phyloP scores from a whole-genome alignment of 1,140 invertebrate species.

The Tyrophagus putrescentiae region DNA sequence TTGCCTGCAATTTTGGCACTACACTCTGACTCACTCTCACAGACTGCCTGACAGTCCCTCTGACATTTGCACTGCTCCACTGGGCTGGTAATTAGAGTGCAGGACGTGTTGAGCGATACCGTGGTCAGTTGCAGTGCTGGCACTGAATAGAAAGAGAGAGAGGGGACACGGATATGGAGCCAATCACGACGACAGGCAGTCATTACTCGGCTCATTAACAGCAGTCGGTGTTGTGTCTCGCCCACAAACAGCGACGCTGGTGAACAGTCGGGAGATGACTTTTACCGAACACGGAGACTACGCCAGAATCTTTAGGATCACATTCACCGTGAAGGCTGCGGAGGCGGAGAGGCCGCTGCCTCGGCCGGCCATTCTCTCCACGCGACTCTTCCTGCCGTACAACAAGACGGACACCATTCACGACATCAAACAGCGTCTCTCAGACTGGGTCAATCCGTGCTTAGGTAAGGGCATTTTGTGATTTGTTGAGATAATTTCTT shows the following conservation, averaged over 20 bases:
- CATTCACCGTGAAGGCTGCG: too few species aligned
- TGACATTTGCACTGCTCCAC: too few species aligned
- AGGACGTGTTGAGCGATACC: too few species aligned
- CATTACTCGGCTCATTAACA: neutral
- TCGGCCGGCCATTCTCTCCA: neutral
- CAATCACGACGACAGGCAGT: neutral
- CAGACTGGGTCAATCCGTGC: slow-evolving; percentile 17
- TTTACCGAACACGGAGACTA: slow-evolving; percentile 28
- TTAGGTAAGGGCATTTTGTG: slow-evolving; percentile 12
- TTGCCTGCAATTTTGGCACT: too few species aligned
- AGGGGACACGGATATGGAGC: too few species aligned
- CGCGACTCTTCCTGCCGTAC: slow-evolving; percentile 16
- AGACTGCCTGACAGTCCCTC: too few species aligned
- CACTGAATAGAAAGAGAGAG: too few species aligned
- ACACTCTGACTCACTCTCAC: too few species aligned
- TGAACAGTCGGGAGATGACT: slow-evolving; percentile 25
- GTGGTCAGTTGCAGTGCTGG: too few species aligned
- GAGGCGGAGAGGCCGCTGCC: slow-evolving; percentile 11
- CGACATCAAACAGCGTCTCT: slow-evolving; percentile 15
- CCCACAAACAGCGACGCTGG: slow-evolving; percentile 9
- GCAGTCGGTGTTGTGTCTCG: neutral
- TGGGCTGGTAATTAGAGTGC: too few species aligned
- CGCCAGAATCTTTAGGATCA: slow-evolving; percentile 27
- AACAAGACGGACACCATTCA: slow-evolving; percentile 20
- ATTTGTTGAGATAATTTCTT: neutral